phyloP scores from a whole-genome alignment of 2,113 vertebrate genomes.

The Phalacrocorax pelagicus region DNA sequence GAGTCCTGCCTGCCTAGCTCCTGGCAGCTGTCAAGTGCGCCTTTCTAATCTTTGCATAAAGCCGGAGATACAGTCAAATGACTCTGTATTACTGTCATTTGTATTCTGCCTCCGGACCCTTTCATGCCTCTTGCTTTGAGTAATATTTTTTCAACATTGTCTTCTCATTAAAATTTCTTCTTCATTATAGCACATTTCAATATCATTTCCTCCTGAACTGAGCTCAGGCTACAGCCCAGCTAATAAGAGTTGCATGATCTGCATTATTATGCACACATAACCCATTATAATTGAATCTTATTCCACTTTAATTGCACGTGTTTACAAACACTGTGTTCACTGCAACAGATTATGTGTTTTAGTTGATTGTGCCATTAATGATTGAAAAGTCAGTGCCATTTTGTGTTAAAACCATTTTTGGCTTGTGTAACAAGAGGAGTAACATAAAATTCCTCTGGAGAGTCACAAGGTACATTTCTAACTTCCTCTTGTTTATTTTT shows the following conservation, averaged over 20 bases:
- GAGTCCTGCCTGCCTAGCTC: background rate
- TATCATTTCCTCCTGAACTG: slow-evolving; percentile 12
- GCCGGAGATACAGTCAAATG: background rate
- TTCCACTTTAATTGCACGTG: slow-evolving; percentile 58
- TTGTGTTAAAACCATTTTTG: slow-evolving; percentile 23
- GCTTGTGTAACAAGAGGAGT: background rate
- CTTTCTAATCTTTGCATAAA: background rate
- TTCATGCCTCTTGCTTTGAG: slow-evolving; percentile 47
- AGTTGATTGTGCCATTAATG: slow-evolving; percentile 57
- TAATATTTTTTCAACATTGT: slow-evolving; percentile 60
- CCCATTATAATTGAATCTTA: slow-evolving; percentile 59
- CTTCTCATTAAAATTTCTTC: slow-evolving; percentile 62
- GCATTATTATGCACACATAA: slow-evolving; percentile 51
- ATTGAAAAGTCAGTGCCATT: slow-evolving; percentile 61
- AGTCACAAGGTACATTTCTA: background rate
- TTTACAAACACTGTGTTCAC: slow-evolving; percentile 52
- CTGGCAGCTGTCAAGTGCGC: background rate
- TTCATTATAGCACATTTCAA: slow-evolving; percentile 48
- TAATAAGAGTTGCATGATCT: slow-evolving; percentile 57
- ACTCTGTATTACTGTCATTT: slow-evolving; percentile 26
- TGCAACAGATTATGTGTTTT: slow-evolving; percentile 46
- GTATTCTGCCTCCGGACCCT: slow-evolving; percentile 36
- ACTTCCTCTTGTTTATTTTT: background rate
- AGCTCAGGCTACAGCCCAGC: slow-evolving; percentile 37
- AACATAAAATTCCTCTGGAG: background rate